phyloP scores from a whole-genome alignment of 2,888 invertebrate species.

The Hetaerina titia region DNA sequence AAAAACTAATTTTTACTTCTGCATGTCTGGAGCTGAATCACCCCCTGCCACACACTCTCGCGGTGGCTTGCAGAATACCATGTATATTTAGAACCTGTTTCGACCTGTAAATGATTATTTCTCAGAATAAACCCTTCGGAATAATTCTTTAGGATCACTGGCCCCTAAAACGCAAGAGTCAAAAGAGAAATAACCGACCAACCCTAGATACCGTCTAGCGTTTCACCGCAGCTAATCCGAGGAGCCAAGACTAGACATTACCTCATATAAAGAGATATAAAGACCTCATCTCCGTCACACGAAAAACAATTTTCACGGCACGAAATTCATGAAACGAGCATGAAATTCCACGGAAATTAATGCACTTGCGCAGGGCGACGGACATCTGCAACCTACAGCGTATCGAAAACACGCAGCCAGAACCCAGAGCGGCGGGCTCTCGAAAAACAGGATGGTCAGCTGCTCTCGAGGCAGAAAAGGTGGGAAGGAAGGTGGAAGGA shows the following conservation, averaged over 20 bases:
- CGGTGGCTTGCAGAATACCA: too few species aligned
- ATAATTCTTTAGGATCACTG: too few species aligned
- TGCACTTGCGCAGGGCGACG: not conserved
- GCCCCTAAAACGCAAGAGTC: not conserved
- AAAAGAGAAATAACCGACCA: not conserved
- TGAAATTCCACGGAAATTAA: slow-evolving; percentile 27
- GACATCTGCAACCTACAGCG: slow-evolving; percentile 46
- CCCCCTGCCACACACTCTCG: too few species aligned
- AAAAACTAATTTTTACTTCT: too few species aligned
- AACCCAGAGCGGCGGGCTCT: not conserved
- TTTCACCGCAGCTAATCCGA: not conserved
- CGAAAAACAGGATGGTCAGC: slow-evolving; percentile 59
- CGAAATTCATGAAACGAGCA: not conserved
- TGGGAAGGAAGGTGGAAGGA: not conserved
- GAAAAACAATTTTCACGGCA: slow-evolving; percentile 6
- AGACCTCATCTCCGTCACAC: not conserved
- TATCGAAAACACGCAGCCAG: slow-evolving; percentile 41
- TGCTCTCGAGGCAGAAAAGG: slow-evolving; percentile 26
- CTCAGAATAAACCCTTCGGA: too few species aligned
- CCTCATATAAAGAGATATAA: not conserved
- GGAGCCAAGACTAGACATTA: not conserved
- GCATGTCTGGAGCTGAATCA: too few species aligned
- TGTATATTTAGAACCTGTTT: too few species aligned
- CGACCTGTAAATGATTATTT: too few species aligned
- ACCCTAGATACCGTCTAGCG: not conserved